These are phyloP conservation scores for Calycopis cecrops DNA, from an alignment of 1,140 invertebrate genomes.

Conservation along the genomic window DNA sequence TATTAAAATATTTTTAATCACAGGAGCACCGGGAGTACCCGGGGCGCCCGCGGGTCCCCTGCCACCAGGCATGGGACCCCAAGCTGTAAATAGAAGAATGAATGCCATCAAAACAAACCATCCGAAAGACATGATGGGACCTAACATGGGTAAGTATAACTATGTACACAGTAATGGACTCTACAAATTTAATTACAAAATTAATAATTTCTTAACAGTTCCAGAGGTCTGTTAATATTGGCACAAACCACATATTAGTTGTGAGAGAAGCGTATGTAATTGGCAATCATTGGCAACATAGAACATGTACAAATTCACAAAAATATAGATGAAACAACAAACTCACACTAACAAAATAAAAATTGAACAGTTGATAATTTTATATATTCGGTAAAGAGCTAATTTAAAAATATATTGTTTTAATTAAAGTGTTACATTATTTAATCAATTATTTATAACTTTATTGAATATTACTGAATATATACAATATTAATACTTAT, in stretches of 20 bases:
- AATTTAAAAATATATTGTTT: too few relatives aligned
- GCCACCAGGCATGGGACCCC: slow-evolving; percentile 68
- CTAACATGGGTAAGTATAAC: slow-evolving; percentile 81
- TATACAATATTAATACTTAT: too few relatives aligned
- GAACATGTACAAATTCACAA: slow-evolving; percentile 3
- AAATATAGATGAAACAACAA: neutral
- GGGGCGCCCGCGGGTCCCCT: slow-evolving; percentile 57
- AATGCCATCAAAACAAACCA: slow-evolving; percentile 89
- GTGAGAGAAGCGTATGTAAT: neutral
- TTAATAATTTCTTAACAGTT: neutral
- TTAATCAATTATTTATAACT: too few relatives aligned
- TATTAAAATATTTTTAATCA: neutral
- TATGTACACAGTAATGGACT: neutral
- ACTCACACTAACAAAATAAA: slow-evolving; percentile 2
- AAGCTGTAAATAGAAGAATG: slow-evolving; percentile 81
- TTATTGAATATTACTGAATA: too few relatives aligned
- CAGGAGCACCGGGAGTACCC: slow-evolving; percentile 63
- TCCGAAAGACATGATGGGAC: slow-evolving; percentile 84
- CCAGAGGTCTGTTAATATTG: slow-evolving; percentile 1
- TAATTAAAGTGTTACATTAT: too few relatives aligned
- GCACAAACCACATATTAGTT: slow-evolving; percentile 4
- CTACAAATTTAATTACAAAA: neutral
- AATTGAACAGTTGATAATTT: neutral
- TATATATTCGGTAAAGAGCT: too few relatives aligned
- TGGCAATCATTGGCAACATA: slow-evolving; percentile 6